These are phyloP conservation scores for Drosophila ambigua DNA, from an alignment of 1,140 invertebrate species.

Conservation along the genomic window DNA sequence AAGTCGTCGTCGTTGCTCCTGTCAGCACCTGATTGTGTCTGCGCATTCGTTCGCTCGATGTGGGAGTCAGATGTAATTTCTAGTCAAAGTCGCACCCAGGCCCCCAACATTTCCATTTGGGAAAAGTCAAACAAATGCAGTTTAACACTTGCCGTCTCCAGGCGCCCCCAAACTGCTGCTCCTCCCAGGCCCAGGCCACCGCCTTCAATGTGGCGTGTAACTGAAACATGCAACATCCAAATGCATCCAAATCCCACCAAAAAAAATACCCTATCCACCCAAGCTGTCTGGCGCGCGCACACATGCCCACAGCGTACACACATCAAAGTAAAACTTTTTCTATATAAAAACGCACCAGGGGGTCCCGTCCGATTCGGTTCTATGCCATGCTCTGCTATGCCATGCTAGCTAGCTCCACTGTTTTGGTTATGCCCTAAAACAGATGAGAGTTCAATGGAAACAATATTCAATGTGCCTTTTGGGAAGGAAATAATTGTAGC, in stretches of 20 bases:
- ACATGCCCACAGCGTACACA: conserved; percentile 28
- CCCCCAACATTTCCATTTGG: background rate
- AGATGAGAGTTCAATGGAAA: background rate
- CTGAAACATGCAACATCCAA: conserved; percentile 69
- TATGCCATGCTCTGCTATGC: conserved; percentile 42
- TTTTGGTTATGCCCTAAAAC: conserved; percentile 24
- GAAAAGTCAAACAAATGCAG: conserved; percentile 71
- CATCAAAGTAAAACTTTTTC: conserved; percentile 79
- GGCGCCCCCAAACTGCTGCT: background rate
- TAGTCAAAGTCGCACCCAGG: conserved; percentile 46
- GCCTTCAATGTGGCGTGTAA: conserved; percentile 59
- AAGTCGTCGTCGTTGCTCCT: conserved; percentile 40
- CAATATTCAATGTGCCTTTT: background rate
- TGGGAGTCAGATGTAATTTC: conserved; percentile 68
- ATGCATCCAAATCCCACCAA: conserved; percentile 46
- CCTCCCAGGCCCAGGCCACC: background rate
- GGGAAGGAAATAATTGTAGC: background rate
- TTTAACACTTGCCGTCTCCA: conserved; percentile 67
- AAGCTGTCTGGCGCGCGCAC: conserved; percentile 19
- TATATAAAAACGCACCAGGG: conserved; percentile 79
- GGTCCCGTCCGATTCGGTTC: conserved; percentile 54
- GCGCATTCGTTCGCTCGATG: too few relatives aligned
- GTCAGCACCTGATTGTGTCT: conserved; percentile 65
- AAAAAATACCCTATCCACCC: conserved; percentile 20
- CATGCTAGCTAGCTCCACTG: conserved; percentile 25